phyloP scores from a whole-genome alignment of 1,140 invertebrate genomes.

The Pentalonia nigronervosa region DNA sequence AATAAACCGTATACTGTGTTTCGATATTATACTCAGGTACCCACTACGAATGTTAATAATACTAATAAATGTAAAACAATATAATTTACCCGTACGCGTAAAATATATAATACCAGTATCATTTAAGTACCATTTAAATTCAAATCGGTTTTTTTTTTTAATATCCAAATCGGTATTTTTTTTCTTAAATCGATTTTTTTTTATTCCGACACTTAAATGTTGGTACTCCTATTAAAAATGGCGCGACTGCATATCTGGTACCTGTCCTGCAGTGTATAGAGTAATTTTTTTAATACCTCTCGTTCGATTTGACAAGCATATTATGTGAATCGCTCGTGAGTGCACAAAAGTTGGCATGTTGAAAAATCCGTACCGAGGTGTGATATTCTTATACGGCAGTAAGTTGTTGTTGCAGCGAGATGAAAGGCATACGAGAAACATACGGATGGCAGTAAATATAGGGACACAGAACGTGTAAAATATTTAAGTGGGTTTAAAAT shows the following conservation, averaged over 20 bases:
- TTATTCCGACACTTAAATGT: background rate
- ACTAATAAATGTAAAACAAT: no score
- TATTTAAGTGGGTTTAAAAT: slow-evolving; percentile 16
- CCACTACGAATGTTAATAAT: no score
- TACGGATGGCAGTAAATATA: background rate
- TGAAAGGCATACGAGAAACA: background rate
- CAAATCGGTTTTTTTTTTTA: no score
- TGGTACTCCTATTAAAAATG: background rate
- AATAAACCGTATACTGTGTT: no score
- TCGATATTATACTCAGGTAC: no score
- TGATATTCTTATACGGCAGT: background rate
- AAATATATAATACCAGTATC: no score
- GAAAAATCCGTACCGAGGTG: background rate
- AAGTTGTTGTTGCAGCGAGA: background rate
- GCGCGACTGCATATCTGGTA: background rate
- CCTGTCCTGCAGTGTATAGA: background rate
- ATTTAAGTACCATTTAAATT: no score
- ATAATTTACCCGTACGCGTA: no score
- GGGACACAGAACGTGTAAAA: background rate
- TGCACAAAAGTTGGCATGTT: background rate
- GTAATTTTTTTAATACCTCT: background rate
- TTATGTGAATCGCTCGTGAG: background rate
- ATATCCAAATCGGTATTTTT: no score
- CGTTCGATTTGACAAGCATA: background rate
- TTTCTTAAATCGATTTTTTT: no score